Base-by-base conservation (phyloP, 2,113 vertebrate genomes). In the Lipotes vexillifer region DNA sequence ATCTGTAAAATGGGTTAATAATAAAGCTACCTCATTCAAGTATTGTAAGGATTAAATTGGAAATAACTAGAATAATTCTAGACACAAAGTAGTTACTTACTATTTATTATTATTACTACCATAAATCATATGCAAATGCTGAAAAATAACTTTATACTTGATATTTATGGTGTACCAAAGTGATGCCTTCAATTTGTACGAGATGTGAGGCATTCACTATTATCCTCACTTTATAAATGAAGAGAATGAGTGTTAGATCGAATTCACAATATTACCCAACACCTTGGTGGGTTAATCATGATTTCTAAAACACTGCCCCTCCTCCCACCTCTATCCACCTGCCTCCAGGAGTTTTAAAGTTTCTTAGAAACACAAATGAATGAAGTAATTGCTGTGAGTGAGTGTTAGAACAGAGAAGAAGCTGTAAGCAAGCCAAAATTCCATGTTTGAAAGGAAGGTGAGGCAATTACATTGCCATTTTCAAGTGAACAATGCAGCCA, bases 391-490 rank as follows among this genome's bases (percentile, higher is more conserved):
- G 8, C 27, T 65, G 71, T 1, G 52, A 15, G 14, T 81, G 83
- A 92, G 31, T 81, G 25, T 84, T 82, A 96, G 74, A 93, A 92
- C 44, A 86, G 63, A 97, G 41, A 88, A 75, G n/a, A 89, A 74
- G 41, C 87, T 81, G 49, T 78, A 25, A 95, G 77, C n/a, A 88
- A 91, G 89, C 93, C 96, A 97, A 94, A 68, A 95, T 80, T 69
- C 82, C 31, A 33, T 52, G 8, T 95, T 90, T 41, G 92, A 93
- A 93, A 97, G 90, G 74, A 93, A 97, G 38, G 44, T 21, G 10
- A 72, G 44, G 74, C 68, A 72, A 93, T 90, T 71, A 93, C 33
- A 2, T n/a, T 96, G 93, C 84, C 83, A 63, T 94, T 96, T 91
- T 78, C 89, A 87, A 95, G 88, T 17, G 80, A 95, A 95, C 33